Evolutionary conservation across 2,113 vertebrate genomes (phyloP), one percentile per base, ranked within the genome.

Genomic region (Riparia riparia): DNA sequence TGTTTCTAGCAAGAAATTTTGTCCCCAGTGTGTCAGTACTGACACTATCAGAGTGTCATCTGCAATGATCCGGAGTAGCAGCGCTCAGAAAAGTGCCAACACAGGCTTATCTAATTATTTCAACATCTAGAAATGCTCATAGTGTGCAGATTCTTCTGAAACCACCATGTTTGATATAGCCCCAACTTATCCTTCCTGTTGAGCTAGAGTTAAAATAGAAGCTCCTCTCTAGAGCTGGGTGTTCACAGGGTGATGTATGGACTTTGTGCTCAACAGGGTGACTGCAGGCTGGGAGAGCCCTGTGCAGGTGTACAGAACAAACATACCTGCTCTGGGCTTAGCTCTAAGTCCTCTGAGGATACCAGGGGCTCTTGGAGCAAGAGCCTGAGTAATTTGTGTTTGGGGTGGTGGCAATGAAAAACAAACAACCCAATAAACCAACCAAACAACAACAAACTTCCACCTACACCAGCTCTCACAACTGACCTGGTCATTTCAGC

Each of bases 91-190:
- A 64, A 83, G 56, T 17, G 53, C 8, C 49, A 31, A 9, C 20
- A 28, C 14, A 72, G 34, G 34, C 26, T 63, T 47, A 68, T 11
- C 53, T 44, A 39, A 47, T 53, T 32, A 47, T 74, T 85, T 34
- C 28, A 50, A 44, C 53, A 22, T n/a, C 6, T 34, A 8, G 1
- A 3, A 34, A 50, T 47, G 51, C 34, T 51, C 34, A 12, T 2
- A 77, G 26, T 17, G 4, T 39, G 50, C 22, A 87, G 54, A 32
- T 53, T 65, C 12, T 78, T 87, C 58, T 91, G 49, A 39, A 63
- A 12, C 26, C 70, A 4, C 47, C 7, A 11, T 2, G 0, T 65
- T 73, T 10, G 8, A 11, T 25, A 9, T 34, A 8, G 60, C 22
- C 50, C 61, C 26, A 49, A 0, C 41, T 69, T 82, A 14, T 54